phyloP scores from a whole-genome alignment of 1,140 invertebrate species.

The Atta cephalotes region DNA sequence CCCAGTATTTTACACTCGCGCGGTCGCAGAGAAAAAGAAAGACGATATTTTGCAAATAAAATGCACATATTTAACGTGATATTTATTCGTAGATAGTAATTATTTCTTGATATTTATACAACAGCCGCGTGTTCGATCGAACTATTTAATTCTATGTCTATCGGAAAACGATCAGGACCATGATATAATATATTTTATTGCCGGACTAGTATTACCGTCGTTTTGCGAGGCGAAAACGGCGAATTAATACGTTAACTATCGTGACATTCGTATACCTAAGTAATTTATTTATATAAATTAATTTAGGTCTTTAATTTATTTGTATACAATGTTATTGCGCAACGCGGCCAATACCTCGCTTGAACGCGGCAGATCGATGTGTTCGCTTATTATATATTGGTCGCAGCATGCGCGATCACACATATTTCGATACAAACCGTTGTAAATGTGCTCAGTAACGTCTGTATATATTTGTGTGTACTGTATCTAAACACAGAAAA shows the following conservation, averaged over 20 bases:
- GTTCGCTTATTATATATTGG: slow-evolving; percentile 70
- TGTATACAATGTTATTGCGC: slow-evolving; percentile 57
- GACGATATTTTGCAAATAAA: slow-evolving; percentile 77
- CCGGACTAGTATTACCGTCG: slow-evolving; percentile 79
- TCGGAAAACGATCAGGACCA: slow-evolving; percentile 51
- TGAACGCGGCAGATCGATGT: slow-evolving; percentile 52
- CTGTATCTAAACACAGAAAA: slow-evolving; percentile 75
- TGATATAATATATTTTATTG: slow-evolving; percentile 36
- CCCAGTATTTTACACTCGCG: slow-evolving; percentile 39
- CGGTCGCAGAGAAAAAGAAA: slow-evolving; percentile 25
- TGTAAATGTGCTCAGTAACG: slow-evolving; percentile 83
- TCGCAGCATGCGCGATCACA: slow-evolving; percentile 68
- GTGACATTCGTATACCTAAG: slow-evolving; percentile 78
- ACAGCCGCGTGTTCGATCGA: slow-evolving; percentile 36
- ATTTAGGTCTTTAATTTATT: slow-evolving; percentile 79
- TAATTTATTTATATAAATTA: slow-evolving; percentile 83
- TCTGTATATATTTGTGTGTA: slow-evolving; percentile 83
- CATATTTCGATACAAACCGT: slow-evolving; percentile 68
- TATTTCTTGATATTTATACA: slow-evolving; percentile 68
- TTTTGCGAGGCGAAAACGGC: slow-evolving; percentile 79
- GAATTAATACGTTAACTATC: slow-evolving; percentile 78
- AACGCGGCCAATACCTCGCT: slow-evolving; percentile 43
- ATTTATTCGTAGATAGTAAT: slow-evolving; percentile 80
- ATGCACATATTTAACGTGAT: slow-evolving; percentile 72
- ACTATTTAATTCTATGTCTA: slow-evolving; percentile 43